Base-by-base conservation (phyloP, 2,888 invertebrate species). In the Xylota segnis region DNA sequence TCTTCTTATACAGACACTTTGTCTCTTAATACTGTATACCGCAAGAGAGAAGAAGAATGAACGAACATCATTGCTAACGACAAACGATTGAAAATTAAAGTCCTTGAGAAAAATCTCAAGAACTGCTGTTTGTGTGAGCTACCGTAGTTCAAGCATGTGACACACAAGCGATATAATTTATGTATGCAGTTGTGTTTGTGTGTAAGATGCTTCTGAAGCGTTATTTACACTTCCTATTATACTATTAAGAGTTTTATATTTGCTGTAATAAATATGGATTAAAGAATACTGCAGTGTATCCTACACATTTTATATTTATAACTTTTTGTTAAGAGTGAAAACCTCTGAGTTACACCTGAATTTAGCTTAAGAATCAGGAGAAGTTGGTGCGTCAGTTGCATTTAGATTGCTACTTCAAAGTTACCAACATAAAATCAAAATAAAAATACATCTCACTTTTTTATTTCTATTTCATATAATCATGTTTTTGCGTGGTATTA, bases 1-100 rank as follows among this genome's bases (percentile, higher is more conserved):
- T 66, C 63, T 66, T 66, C 63, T 54, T 61, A 16, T 45, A 52
- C 40, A 82, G 86, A 81, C 76, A 76, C 84, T 86, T 76, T 75
- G 65, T 6, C 56, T 47, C 61, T 63, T 37, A 54, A 71, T 47
- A 45, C 75, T 58, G 59, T 63, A 66, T 65, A 32, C 56, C 34
- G 34, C 29, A 45, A 72, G 18, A 23, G 50, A 50, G 23, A 50
- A 59, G 37, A 47, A 58, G 70, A 76, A 76, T 56, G 76, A 76
- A 82, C 50, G 75, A 66, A 76, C 77, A 76, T 77, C 83, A 68
- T 78, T 84, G 52, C 86, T 71, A 77, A 77, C 82, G 87, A 88
- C 87, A 88, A 87, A 72, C 87, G 84, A 87, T 88, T 87, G 87
- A 88, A 88, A 88, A 88, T 88, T 88, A 87, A 88, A 87, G 77